These are phyloP conservation scores for Euphonia xanthogaster DNA, from an alignment of 2,797 vertebrate genomes.

Conservation along the genomic window DNA sequence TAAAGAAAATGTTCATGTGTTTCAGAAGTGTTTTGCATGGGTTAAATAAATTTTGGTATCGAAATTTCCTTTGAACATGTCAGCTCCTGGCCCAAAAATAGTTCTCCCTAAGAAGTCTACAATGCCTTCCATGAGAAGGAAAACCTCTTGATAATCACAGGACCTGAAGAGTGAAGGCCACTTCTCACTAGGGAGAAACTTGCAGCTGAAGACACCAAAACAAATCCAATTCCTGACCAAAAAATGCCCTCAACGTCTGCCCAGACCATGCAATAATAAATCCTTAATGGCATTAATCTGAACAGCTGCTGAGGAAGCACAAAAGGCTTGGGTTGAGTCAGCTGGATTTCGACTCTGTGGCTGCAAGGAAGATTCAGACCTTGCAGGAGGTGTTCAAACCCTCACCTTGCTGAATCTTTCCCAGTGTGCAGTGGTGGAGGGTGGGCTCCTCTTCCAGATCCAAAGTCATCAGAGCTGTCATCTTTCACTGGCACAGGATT, in stretches of 20 bases:
- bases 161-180: background rate
- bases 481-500: background rate
- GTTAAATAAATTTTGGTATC: background rate
- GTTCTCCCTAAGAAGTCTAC: background rate
- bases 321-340: constrained; percentile 19
- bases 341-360: background rate
- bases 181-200: background rate
- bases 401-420: background rate
- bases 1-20: background rate
- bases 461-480: background rate
- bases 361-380: background rate
- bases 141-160: background rate
- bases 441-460: background rate
- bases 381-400: background rate
- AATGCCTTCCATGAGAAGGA: background rate
- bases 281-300: background rate
- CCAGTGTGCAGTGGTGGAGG: background rate
- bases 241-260: background rate
- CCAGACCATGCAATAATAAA: background rate
- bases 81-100: background rate
- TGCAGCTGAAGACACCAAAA: background rate
- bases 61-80: background rate
- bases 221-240: background rate
- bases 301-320: constrained; percentile 40
- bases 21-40: background rate